Evolutionary conservation across 2,888 invertebrate genomes (phyloP), one percentile per base, ranked within the genome.

Genomic region (Oeneis ivallda): DNA sequence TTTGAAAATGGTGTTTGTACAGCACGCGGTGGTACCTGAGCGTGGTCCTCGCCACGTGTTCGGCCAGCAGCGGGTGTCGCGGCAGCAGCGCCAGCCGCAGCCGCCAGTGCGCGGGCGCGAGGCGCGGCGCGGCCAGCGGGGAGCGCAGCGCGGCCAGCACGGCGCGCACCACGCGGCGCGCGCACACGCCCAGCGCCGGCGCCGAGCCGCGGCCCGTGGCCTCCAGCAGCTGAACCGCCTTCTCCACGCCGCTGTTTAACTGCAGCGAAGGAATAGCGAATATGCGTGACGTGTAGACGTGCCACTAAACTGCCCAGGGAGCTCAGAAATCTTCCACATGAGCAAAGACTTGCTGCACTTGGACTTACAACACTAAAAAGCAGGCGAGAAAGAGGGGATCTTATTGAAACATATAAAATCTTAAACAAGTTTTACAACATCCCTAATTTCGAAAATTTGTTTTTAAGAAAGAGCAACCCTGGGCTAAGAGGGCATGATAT

Each of bases 21-120:
- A 9, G 37, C 7, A 0, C 2, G 45, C 9, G 7, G 45, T 17
- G 2, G 8, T 11, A 49, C 52, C 58, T 11, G 52, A 59, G 58
- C 13, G 96, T 97, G 53, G 95, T 92, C 72, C 96, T 93, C 9
- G 95, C 95, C 41, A 97, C 88, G 10, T 94, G 83, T 66, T 93
- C 92, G 1, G 93, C 94, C 70, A 95, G 77, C 47, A 86, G 81
- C 3, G 81, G 72, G 53, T 90, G 82, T 3, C 84, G 76, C 15
- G 86, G 86, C 74, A 87, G 79, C 76, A 89, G 79, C 49, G 84
- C 84, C 53, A 77, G 80, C 8, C 94, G 93, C 56, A 98, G 88
- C 52, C 90, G 85, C 10, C 93, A 79, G 79, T 94, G 95, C 6
- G 96, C 85, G 65, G 93, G 74, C 71, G 71, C 68, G 45, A 77